Evolutionary conservation across 2,888 invertebrate genomes (phyloP).

Genomic region (Apotomis turbidana): DNA sequence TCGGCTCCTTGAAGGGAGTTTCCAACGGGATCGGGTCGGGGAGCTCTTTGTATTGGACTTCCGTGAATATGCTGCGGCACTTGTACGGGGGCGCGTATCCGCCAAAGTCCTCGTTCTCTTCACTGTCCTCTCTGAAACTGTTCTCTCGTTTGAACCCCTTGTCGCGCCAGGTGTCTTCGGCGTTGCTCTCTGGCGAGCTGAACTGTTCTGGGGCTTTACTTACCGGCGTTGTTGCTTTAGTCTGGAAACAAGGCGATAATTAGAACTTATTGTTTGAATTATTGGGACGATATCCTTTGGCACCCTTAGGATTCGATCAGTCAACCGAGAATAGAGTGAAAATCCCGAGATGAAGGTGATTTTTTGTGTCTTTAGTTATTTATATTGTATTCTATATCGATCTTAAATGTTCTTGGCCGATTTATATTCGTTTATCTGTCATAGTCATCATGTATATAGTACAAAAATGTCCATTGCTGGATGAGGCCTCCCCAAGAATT

Average conservation of each 20-base stretch:
- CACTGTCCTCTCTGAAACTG: slow-evolving; percentile 75
- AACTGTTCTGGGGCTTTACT: slow-evolving; percentile 72
- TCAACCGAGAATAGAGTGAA: too few species aligned
- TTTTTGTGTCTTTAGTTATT: too few species aligned
- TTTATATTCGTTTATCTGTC: too few species aligned
- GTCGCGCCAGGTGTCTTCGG: slow-evolving; percentile 59
- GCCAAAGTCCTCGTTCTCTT: slow-evolving; percentile 65
- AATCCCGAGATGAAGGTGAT: too few species aligned
- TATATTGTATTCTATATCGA: too few species aligned
- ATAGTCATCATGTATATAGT: too few species aligned
- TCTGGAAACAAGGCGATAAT: slow-evolving; percentile 47
- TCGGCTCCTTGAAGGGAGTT: slow-evolving; percentile 73
- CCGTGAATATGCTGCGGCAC: slow-evolving; percentile 63
- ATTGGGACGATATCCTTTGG: too few species aligned
- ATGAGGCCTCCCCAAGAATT: too few species aligned
- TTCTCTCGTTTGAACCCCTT: slow-evolving; percentile 50
- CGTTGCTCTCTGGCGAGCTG: slow-evolving; percentile 72
- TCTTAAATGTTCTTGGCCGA: too few species aligned
- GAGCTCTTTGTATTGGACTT: slow-evolving; percentile 68
- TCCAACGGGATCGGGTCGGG: slow-evolving; percentile 76
- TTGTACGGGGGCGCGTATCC: slow-evolving; percentile 58
- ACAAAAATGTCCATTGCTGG: too few species aligned
- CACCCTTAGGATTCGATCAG: too few species aligned
- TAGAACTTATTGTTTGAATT: too few species aligned
- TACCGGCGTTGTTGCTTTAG: slow-evolving; percentile 67